A percentile compares a stretch with the other conserved stretches of the same genome.
Evolutionary conservation across 1,140 invertebrate genomes (phyloP).

Genomic region (Diabrotica undecimpunctata): DNA sequence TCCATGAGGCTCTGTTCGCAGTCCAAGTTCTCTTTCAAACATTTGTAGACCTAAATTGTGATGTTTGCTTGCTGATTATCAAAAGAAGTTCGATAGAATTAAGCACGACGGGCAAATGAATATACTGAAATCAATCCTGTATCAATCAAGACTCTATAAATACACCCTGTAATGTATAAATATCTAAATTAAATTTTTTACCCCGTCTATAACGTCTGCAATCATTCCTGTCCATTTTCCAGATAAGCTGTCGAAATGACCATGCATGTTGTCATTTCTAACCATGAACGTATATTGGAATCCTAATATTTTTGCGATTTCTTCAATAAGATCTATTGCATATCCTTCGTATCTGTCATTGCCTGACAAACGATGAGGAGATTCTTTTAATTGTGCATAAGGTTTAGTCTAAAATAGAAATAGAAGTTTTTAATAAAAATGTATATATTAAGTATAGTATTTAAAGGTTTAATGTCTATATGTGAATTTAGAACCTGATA

Average conservation of each 20-base stretch:
- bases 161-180: no score
- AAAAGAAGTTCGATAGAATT: no score
- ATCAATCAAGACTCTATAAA: no score
- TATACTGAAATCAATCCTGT: no score
- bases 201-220: conserved; percentile 71
- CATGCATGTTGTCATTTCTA: conserved; percentile 73
- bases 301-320: conserved; percentile 63
- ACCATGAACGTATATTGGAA: conserved; percentile 74
- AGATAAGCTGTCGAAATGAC: conserved; percentile 59
- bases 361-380: conserved; percentile 56
- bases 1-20: no score
- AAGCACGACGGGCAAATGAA: no score
- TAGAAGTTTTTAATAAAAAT: conserved; percentile 75
- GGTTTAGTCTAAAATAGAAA: conserved; percentile 62
- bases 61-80: no score
- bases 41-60: no score
- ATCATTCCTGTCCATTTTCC: conserved; percentile 84
- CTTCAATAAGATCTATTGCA: conserved; percentile 77
- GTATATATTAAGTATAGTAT: conserved; percentile 64
- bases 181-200: conserved; percentile 44
- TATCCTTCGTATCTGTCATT: conserved; percentile 77
- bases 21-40: no score
- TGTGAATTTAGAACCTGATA: no score
- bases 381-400: conserved; percentile 67
- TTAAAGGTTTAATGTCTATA: not conserved